These are phyloP conservation scores for Cryptomyrus ogoouensis DNA, from an alignment of 2,113 vertebrate species.

Conservation along the genomic window DNA sequence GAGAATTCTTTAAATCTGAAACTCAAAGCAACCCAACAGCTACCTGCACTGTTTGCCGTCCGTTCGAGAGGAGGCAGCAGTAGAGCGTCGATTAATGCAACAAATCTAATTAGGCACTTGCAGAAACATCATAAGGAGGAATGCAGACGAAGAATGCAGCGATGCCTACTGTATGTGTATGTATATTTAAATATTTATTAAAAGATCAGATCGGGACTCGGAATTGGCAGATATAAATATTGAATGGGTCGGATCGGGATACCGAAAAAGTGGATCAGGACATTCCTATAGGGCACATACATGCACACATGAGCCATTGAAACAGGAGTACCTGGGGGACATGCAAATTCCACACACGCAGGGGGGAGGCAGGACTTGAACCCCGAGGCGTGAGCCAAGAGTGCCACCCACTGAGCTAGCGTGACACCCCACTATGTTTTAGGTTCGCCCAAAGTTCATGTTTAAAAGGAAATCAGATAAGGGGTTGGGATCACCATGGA, in stretches of 20 bases:
- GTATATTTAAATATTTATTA: background rate
- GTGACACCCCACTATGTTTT: background rate
- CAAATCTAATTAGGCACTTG: background rate
- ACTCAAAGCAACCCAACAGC: background rate
- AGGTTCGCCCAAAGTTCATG: background rate
- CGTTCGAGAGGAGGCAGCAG: background rate
- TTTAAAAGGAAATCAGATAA: background rate
- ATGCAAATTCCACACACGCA: background rate
- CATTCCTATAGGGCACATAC: background rate
- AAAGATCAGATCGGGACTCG: background rate
- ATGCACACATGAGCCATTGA: background rate
- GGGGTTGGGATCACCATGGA: background rate
- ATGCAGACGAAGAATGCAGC: background rate
- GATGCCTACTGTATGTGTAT: background rate
- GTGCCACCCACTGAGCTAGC: background rate
- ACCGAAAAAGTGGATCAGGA: background rate
- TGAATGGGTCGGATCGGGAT: background rate
- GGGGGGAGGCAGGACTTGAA: background rate
- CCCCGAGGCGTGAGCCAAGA: background rate
- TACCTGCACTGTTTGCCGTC: background rate
- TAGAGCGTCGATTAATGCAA: background rate
- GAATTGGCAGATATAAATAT: background rate
- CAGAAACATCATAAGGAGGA: background rate
- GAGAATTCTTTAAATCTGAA: background rate
- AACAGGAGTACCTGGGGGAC: background rate